Base-by-base conservation (phyloP, 2,113 vertebrate genomes). In the Microcebus jonahi region DNA sequence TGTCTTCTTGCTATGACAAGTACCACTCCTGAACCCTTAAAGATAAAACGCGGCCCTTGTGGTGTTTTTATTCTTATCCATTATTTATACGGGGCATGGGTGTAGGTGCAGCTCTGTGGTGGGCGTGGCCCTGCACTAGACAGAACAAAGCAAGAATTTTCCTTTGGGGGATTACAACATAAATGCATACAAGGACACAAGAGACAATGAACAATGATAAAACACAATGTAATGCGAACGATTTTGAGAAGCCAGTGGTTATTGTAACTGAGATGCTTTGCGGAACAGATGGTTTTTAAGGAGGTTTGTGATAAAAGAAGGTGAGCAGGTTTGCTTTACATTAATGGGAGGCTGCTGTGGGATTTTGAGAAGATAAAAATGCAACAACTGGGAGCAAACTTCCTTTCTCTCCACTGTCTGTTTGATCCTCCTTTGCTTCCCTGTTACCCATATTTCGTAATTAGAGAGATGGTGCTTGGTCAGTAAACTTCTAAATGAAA, bases 231-330 rank as follows among this genome's bases (percentile, higher is more conserved):
- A n/a, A 21, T 27, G 18, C 0, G 3, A 90, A 34, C 39, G 48
- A 45, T 68, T 50, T 50, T 5, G 8, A 90, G 76, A 88, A n/a
- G 13, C 15, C 8, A 67, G 31, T 45, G 11, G 45, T 85, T 80
- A 77, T 73, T 82, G 45, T 55, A 45, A 36, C 63, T n/a, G 71
- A 59, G 93, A 70, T 76, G 27, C 76, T 82, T 80, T 91, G 71
- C 0, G 0, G 17, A 96, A 77, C 88, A 96, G 59, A 92, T 88
- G 86, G 65, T 36, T 88, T 84, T 77, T 70, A 83, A 97, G 83
- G 79, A 94, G 39, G 45, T 42, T 85, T 80, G 50, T 90, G 73
- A 95, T 81, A 61, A 63, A 63, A 63, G 36, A 87, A 95, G 48
- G 23, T 39, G 48, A 92, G 67, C 0, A 14, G 36, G 6, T 65